phyloP scores from a whole-genome alignment of 2,797 vertebrate genomes.

The Morelia viridis region DNA sequence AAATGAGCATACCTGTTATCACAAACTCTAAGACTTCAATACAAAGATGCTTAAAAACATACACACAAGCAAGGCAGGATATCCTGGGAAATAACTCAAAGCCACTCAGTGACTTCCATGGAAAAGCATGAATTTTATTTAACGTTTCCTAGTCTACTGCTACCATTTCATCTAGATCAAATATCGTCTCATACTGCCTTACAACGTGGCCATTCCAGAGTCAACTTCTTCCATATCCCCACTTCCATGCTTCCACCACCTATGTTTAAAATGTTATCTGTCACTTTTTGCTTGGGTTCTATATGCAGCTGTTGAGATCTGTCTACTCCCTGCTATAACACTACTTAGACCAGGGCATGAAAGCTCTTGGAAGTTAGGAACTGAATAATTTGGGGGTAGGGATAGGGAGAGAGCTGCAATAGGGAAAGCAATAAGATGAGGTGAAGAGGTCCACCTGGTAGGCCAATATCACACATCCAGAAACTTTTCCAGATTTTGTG shows the following conservation, averaged over 20 bases:
- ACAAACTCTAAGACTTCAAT: neutral
- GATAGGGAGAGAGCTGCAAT: neutral
- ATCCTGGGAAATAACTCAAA: neutral
- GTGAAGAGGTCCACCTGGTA: neutral
- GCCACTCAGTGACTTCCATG: neutral
- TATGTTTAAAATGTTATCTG: neutral
- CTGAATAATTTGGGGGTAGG: neutral
- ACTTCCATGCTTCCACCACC: neutral
- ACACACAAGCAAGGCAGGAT: neutral
- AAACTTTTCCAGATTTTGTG: neutral
- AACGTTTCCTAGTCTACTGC: neutral
- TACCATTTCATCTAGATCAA: neutral
- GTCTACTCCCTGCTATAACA: neutral
- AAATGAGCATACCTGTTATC: neutral
- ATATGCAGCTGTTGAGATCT: neutral
- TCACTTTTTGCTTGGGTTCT: neutral
- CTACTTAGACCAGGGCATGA: neutral
- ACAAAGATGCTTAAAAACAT: neutral
- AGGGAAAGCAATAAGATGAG: neutral
- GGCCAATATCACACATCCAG: neutral
- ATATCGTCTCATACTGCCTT: neutral
- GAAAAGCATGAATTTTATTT: neutral
- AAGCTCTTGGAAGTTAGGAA: neutral
- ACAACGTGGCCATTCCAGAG: neutral
- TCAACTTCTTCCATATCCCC: neutral